Evolutionary conservation across 2,113 vertebrate genomes (phyloP).

Genomic region (Bos indicus): DNA sequence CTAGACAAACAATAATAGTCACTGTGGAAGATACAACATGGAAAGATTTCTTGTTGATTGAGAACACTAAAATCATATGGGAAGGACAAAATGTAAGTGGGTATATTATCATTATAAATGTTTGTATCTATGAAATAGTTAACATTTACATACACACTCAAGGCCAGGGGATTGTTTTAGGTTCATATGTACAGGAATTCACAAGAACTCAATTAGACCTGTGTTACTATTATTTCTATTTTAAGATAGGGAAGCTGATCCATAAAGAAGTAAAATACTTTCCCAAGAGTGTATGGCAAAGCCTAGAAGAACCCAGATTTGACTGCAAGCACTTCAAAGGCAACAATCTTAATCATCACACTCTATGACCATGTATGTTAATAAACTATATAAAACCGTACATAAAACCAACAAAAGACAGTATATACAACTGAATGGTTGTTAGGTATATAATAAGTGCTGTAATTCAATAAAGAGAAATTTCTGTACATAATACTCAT

Average conservation of each 20-base stretch:
- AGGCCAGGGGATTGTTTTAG: neutral
- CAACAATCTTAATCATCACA: neutral
- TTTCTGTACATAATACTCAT: neutral
- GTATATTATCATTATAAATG: neutral
- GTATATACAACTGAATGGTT: neutral
- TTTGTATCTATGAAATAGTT: neutral
- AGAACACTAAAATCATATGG: neutral
- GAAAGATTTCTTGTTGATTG: neutral
- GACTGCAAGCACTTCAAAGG: neutral
- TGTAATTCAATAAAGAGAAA: neutral
- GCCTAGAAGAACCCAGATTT: neutral
- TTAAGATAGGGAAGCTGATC: neutral
- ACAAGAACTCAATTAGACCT: neutral
- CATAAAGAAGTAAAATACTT: neutral
- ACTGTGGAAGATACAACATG: neutral
- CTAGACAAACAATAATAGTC: neutral
- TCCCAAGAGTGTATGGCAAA: neutral
- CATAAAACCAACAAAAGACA: neutral
- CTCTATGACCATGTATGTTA: neutral
- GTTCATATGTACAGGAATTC: neutral
- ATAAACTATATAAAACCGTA: neutral
- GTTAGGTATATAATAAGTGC: neutral
- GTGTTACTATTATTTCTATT: neutral
- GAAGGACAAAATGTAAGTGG: neutral
- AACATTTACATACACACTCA: neutral